Base-by-base conservation (phyloP, 2,888 invertebrate genomes). In the Ramazzottius varieornatus region DNA sequence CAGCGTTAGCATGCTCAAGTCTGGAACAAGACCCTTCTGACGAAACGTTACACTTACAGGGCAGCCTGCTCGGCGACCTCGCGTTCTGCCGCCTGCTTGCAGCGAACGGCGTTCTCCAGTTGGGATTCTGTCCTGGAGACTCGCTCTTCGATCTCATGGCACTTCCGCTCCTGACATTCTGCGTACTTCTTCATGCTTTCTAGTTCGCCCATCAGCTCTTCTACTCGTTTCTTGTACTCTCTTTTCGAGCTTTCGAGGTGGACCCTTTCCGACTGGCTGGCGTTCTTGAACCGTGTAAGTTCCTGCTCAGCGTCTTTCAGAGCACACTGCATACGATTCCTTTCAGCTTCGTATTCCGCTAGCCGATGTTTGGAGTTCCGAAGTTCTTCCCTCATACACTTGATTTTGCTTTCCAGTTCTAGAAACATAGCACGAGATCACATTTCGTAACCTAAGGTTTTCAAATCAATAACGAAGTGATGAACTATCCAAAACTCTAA, bases 121-220 rank as follows among this genome's bases (percentile, higher is more conserved):
- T 54, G 54, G 54, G n/a, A 54, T 54, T 54, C 54, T 8, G 29
- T 4, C 13, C 54, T 8, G 13, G 29, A n/a, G 20, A 54, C 16
- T 29, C 29, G 20, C 8, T 54, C 54, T 29, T 54, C 54, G 16
- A 54, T 4, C 54, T 54, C 54, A 24, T 29, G 8, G 24, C 54
- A 54, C 54, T 54, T 54, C 54, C 54, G 54, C n/a, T 54, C 54
- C 29, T 54, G 54, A 29, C 29, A 54, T n/a, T 54, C 54, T 16
- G 4, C 54, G 54, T 54, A 54, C 54, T 54, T 54, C 29, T 54
- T 54, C 54, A 54, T 4, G 54, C 54, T 8, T 8, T 54, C 54
- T 24, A 54, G 29, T 29, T 54, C 54, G 29, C 4, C 4, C 4
- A 24, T 54, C 54, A 54, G 54, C 29, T 54, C 54, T 16, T 54